phyloP scores from a whole-genome alignment of 1,140 invertebrate species.

The Arion vulgaris region DNA sequence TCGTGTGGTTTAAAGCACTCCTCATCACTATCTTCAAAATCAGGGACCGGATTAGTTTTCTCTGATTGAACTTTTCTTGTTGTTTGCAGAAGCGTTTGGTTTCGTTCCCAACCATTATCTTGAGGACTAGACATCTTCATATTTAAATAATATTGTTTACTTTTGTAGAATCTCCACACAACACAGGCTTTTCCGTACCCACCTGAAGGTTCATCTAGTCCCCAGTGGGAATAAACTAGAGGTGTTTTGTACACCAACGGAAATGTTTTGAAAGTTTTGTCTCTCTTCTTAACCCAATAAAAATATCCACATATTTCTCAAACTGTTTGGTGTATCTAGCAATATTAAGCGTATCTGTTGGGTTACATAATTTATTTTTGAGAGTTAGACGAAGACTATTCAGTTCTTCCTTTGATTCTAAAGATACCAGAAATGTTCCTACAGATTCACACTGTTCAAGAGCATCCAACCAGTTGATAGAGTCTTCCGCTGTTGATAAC shows the following conservation, averaged over 20 bases:
- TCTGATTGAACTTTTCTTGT: neutral
- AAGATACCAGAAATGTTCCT: neutral
- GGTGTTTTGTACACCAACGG: neutral
- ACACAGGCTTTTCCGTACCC: neutral
- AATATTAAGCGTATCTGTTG: neutral
- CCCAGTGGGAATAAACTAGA: constrained; percentile 5
- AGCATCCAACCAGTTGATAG: constrained; percentile 11
- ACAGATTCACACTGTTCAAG: neutral
- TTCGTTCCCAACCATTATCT: neutral
- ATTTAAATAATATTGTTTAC: too few species aligned
- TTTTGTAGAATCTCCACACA: neutral
- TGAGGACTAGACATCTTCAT: too few species aligned
- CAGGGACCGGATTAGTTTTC: neutral
- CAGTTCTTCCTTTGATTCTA: constrained; percentile 5
- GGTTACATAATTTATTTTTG: neutral
- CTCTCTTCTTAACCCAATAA: constrained; percentile 4
- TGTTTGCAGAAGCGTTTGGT: neutral
- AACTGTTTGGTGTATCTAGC: neutral
- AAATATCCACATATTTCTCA: neutral
- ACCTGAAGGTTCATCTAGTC: neutral
- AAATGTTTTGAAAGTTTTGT: neutral
- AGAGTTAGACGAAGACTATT: neutral
- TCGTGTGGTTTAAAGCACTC: neutral
- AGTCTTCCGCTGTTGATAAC: neutral
- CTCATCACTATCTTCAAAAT: neutral